Evolutionary conservation across 2,797 vertebrate species (phyloP).

Genomic region (Arremon aurantiirostris): DNA sequence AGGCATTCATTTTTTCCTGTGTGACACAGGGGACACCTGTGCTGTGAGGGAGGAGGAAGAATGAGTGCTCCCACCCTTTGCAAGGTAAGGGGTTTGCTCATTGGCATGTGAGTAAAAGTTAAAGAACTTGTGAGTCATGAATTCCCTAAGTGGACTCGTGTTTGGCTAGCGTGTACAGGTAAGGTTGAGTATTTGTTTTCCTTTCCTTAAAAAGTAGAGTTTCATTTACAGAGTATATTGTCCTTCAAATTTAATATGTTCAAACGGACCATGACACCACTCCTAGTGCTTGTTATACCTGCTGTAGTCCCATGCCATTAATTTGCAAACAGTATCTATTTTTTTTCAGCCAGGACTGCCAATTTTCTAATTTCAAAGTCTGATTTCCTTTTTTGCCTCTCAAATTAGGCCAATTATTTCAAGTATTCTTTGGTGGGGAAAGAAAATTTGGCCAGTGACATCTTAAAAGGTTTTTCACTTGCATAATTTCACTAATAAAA

Average conservation of each 20-base stretch:
- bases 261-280: background rate
- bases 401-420: background rate
- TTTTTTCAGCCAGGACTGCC: background rate
- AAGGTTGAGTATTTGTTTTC: background rate
- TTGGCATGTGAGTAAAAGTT: rapidly evolving
- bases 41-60: background rate
- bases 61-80: background rate
- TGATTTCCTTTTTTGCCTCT: background rate
- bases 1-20: background rate
- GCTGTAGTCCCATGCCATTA: background rate
- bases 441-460: background rate
- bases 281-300: background rate
- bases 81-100: background rate
- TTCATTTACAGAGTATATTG: background rate
- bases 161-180: background rate
- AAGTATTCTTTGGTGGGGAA: background rate
- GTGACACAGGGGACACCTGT: rapidly evolving
- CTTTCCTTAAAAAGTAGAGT: background rate
- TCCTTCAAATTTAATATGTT: background rate
- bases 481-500: background rate
- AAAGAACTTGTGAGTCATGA: background rate
- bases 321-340: background rate
- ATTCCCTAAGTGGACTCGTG: background rate
- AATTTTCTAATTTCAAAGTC: background rate
- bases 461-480: background rate